Conservation (phyloP, 2,888 invertebrate species). For the Agrochola lychnidis region DNA sequence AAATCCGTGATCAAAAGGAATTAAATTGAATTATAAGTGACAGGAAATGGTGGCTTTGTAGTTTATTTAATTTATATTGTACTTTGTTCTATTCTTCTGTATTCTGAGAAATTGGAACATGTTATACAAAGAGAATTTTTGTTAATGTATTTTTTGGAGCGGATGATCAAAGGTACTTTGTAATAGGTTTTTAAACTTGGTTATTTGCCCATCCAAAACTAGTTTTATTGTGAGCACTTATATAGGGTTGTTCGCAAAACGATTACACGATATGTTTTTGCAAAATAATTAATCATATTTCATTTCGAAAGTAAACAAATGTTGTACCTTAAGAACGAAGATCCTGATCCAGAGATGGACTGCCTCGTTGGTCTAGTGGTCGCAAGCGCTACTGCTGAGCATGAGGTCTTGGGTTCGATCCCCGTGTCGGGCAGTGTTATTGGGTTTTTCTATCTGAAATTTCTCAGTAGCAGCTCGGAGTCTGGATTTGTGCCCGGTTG, state of each 20-base stretch:
- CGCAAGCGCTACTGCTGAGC: no score
- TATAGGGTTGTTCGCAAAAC: neutral
- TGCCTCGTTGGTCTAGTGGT: no score
- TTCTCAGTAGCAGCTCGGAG: no score
- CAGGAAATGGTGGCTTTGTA: conserved; percentile 22
- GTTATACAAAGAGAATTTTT: neutral
- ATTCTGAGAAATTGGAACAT: neutral
- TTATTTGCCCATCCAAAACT: neutral
- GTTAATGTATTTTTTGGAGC: neutral
- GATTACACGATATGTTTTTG: neutral
- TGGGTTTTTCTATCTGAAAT: no score
- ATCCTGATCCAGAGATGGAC: no score
- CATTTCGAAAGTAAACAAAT: neutral
- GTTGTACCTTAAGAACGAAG: no score
- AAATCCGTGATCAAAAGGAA: conserved; percentile 33
- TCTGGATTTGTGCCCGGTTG: no score
- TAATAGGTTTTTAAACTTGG: neutral
- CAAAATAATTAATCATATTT: neutral
- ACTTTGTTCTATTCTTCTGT: neutral
- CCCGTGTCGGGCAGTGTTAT: no score
- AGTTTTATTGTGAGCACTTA: neutral
- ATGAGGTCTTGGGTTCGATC: no score
- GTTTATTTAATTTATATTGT: conserved; percentile 24
- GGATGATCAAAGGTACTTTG: neutral
- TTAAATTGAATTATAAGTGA: conserved; percentile 32